Base-by-base conservation (phyloP, 2,113 vertebrate species). In the Conger conger region DNA sequence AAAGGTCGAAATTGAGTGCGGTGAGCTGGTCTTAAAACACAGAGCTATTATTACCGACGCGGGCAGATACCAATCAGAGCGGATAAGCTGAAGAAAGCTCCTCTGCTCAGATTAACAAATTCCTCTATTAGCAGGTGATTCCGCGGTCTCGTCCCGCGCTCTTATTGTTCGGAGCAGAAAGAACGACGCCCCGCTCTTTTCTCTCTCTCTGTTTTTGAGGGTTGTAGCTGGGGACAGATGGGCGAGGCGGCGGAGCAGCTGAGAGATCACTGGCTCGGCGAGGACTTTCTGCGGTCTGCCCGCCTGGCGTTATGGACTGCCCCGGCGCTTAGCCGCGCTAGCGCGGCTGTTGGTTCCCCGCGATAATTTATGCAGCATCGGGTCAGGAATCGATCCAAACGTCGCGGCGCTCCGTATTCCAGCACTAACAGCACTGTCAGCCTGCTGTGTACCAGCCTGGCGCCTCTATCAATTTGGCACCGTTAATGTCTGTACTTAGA, bases 401-500 rank as follows among this genome's bases (percentile, higher is more conserved):
- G 23, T 63, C 18, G 57, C 57, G 27, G 57, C 57, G 3, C 57
- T 63, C 57, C 57, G 8, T 20, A 63, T 63, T 27, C 23, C 18
- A 7, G 57, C 57, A 8, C 57, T 63, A 27, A 63, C 18, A 27
- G 57, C 57, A 9, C 57, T 27, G 18, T 63, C 57, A 63, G 57
- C 57, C 20, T 23, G 23, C 57, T 63, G 57, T 63, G 57, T n/a
- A 73, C 27, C 68, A 73, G 68, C n/a, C 68, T 73, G 68, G 27
- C 27, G 27, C n/a, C 68, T 73, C 27, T 73, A 30, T 33, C 68
- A 73, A n/a, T 73, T 50, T 73, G 68, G 68, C 68, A n/a, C 68
- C 1, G 27, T 13, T 73, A 73, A 73, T 33, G 68, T 73, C 68
- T 86, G 86, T 87, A 85, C 83, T 91, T 88, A 76, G 13, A 89